Base-by-base conservation (phyloP, 2,797 vertebrate species). In the Adelosebastes latens region DNA sequence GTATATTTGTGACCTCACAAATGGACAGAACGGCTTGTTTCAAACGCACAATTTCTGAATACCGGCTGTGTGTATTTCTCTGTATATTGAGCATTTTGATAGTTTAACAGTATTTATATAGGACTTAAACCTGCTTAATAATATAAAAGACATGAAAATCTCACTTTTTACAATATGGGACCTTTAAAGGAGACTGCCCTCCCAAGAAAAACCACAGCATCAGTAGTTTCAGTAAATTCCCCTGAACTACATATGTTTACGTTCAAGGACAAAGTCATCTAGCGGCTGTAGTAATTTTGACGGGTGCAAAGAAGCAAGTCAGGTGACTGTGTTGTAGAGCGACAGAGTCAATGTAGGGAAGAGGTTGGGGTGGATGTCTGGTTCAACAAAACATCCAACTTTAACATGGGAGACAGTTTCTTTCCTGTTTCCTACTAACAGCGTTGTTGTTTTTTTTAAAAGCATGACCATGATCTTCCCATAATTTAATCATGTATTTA, bases 111-210 rank as follows among this genome's bases (percentile, higher is more conserved):
- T 39, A 39, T 39, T 39, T 39, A 39, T 39, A 39, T 39, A 39
- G 0, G 12, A 39, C 36, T 36, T 36, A 36, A 36, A 1, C 1
- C 36, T 13, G 36, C 12, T 39, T 39, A 0, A 39, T 39, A 39
- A 39, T 39, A 39, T 39, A 39, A 39, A 39, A 39, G 4, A 39
- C 36, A 39, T 39, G 36, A 0, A 39, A 39, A 39, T 39, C 36
- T 39, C 36, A 39, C 36, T 39, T 39, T 39, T 39, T 39, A 39
- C 36, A 39, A 39, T 39, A 39, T 39, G 36, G 12, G 36, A 39
- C 36, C 36, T 39, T 13, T 39, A 39, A 1, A 31, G 27, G 58
- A 29, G 58, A 59, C 2, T 29, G 58, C 20, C 2, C 27, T 29
- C 25, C 4, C 25, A 0, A 59, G 56, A 46, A 64, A 36, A 61